These are phyloP conservation scores for Protophormia terraenovae DNA, from an alignment of 2,888 invertebrate genomes.

Conservation along the genomic window DNA sequence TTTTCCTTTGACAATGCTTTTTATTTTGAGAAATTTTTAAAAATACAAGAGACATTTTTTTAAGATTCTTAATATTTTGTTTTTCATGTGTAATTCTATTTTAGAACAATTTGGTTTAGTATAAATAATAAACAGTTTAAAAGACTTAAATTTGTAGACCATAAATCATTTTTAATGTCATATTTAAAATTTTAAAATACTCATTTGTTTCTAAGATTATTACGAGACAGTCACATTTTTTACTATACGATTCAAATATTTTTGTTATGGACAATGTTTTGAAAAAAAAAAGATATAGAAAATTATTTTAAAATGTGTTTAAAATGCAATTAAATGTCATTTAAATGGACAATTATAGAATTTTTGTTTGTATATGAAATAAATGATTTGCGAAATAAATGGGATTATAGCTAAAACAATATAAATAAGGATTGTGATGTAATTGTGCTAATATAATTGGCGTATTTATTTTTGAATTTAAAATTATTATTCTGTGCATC, in stretches of 20 bases:
- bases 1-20: constrained; percentile 49
- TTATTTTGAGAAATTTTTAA: background rate
- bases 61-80: background rate
- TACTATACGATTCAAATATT: background rate
- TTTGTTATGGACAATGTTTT: background rate
- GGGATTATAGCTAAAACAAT: no score
- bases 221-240: background rate
- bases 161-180: constrained; percentile 61
- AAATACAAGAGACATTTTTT: background rate
- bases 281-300: background rate
- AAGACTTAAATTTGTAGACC: constrained; percentile 24
- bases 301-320: background rate
- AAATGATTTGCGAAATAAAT: no score
- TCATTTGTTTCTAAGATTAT: constrained; percentile 19
- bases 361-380: no score
- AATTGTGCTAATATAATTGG: background rate
- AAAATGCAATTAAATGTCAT: background rate
- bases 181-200: constrained; percentile 42
- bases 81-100: background rate
- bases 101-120: background rate
- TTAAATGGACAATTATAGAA: background rate
- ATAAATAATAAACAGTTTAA: constrained; percentile 26
- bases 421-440: background rate
- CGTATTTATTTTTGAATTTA: no score
- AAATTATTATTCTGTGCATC: no score